A percentile compares a stretch with the other conserved stretches of the same genome.
phyloP scores from a whole-genome alignment of 2,797 vertebrate genomes.

The Malurus leucopterus region DNA sequence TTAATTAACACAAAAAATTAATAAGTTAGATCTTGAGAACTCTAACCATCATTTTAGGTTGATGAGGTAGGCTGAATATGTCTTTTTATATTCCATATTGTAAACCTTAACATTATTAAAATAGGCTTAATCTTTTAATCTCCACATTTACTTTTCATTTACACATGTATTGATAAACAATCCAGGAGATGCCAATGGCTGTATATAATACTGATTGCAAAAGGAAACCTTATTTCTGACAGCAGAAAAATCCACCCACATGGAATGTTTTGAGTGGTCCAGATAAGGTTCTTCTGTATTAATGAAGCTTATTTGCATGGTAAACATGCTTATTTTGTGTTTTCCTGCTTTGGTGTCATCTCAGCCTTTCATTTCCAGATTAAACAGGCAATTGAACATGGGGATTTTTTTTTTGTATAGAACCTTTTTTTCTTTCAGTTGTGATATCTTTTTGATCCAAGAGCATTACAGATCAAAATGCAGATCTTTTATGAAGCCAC shows the following conservation, averaged over 20 bases:
- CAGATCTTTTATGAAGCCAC: not conserved
- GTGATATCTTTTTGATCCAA: not conserved
- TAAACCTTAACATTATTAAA: constrained; percentile 1
- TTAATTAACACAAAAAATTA: constrained; percentile 19
- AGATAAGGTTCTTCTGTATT: constrained; percentile 2
- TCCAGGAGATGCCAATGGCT: not conserved
- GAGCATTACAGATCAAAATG: not conserved
- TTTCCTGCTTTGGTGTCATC: constrained; percentile 10
- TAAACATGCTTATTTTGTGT: constrained; percentile 17
- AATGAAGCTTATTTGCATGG: constrained; percentile 31
- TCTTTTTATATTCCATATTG: not conserved
- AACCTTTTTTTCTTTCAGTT: not conserved
- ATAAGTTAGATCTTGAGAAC: not conserved
- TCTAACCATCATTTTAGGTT: not conserved
- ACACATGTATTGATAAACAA: not conserved
- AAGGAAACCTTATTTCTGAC: not conserved
- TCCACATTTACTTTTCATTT: not conserved
- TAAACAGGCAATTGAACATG: not conserved
- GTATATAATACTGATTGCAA: not conserved
- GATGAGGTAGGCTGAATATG: not conserved
- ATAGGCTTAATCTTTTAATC: not conserved
- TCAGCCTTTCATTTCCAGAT: constrained; percentile 32
- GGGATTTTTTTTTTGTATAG: not conserved
- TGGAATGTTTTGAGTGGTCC: not conserved
- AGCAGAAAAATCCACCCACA: not conserved